Percentiles rank a stretch among this genome's conserved stretches.
Evolutionary conservation across 30 jellyfish, hydroid and myxozoan species (phyloP).

Genomic region (Turritopsis dohrnii): DNA sequence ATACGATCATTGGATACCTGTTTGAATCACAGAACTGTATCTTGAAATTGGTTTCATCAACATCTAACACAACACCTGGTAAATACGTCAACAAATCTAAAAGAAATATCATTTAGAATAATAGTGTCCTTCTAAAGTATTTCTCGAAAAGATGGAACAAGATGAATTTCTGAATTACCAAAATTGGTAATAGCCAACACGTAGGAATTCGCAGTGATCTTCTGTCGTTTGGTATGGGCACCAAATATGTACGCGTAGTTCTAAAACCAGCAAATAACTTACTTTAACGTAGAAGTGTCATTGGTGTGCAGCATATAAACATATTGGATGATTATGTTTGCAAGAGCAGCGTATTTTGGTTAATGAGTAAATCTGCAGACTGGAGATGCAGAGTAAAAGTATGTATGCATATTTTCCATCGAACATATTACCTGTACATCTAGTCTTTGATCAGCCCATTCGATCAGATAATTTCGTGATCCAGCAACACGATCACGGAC

Average conservation of each 20-base stretch:
- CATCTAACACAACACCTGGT: conserved; percentile 55
- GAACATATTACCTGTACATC: conserved; percentile 55
- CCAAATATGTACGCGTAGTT: conserved; percentile 80
- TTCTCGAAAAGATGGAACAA: neutral
- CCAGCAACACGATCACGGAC: conserved; percentile 76
- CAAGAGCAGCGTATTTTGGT: too few species aligned
- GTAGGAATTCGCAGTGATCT: conserved; percentile 29
- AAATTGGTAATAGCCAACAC: conserved; percentile 73
- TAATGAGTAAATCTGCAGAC: too few species aligned
- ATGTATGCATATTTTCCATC: neutral
- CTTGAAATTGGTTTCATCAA: conserved; percentile 24
- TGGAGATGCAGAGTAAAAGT: neutral
- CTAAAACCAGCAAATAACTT: conserved; percentile 24
- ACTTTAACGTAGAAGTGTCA: neutral
- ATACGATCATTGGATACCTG: too few species aligned
- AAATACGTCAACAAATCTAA: conserved; percentile 24
- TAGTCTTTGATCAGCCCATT: conserved; percentile 92
- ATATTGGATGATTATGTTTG: too few species aligned
- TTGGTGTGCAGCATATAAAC: too few species aligned
- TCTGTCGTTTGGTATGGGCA: conserved; percentile 74
- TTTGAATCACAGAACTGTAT: conserved; percentile 52
- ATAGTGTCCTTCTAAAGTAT: neutral
- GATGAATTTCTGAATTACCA: conserved; percentile 24
- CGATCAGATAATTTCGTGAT: conserved; percentile 69
- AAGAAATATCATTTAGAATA: neutral